Base-by-base conservation (phyloP, 1,140 invertebrate species). In the Wiebesia pumilae region DNA sequence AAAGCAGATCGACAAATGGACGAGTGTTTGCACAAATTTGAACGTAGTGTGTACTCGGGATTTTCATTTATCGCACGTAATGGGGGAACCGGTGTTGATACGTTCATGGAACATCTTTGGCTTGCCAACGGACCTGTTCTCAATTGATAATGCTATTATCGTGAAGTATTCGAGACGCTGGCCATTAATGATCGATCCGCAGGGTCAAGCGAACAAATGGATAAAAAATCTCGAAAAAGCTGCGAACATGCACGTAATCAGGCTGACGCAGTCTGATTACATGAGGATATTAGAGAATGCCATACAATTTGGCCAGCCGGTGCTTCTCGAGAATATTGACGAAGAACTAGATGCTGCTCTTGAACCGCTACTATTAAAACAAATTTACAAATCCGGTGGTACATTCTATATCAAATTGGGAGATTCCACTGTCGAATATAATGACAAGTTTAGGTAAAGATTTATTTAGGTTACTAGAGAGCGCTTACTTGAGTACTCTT, bases 141-240 rank as follows among this genome's bases (percentile, higher is more conserved):
- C 98, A n/a, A 95, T 98, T 83, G 98, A 99, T 89, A 99, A 98
- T 92, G 98, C 96, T 77, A 98, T 99, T 89, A 98, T 99, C 89
- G 96, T 97, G 30, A 91, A 96, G 90, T 96, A 97, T 91, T 96
- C 98, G 3, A 95, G 97, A 84, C 95, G 98, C 87, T 98, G 97
- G 97, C 97, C 98, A 0, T 91, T 99, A 35, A 97, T 99, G 96
- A 98, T 99, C 90, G 98, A 99, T 94, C 98, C 98, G 0, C 98
- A 99, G 94, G 96, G 96, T 9, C 98, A 99, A 93, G 98, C 98
- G 0, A 98, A 98, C 89, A 97, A 98, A 90, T 99, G 98, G 98
- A 96, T 99, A 9, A 98, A 98, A 93, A 98, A 98, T 91, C 97
- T 98, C 96, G 98, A 99, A 93, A 98, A 98, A 91, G 95, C 96